Evolutionary conservation across 2,797 vertebrate species (phyloP), one percentile per base, ranked within the genome.

Genomic region (Austrolebias charrua): DNA sequence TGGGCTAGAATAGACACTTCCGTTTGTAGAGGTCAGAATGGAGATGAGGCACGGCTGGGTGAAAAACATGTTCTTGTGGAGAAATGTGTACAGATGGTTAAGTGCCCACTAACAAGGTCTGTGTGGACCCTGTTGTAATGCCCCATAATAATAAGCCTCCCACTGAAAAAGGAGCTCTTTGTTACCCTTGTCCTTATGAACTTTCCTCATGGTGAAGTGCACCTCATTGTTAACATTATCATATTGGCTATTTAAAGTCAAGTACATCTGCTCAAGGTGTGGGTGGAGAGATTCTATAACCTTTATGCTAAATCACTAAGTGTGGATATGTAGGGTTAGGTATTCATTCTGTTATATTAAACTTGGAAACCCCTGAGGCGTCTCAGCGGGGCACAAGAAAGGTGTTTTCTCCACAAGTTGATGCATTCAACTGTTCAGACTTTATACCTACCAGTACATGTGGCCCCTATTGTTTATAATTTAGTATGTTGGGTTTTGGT

Each of bases 81-180:
- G 83, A 79, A 78, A 79, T 90, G 86, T 87, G 88, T 91, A 90
- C 92, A 93, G 92, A 94, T 93, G 92, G 91, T 89, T 89, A 91
- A 93, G 90, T 91, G 84, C 76, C 86, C 63, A 67, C 89, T 92
- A 92, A 91, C 88, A 88, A 83, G 79, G 80, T 84, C 83, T 87
- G 70, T 88, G 80, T 82, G 79, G 77, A 86, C 89, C 76, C 78
- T 72, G 78, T 80, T 85, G 82, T 87, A 85, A 75, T 79, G 80
- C 69, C 68, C 78, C 63, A 67, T 65, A 84, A 24, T 24, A 24
- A 88, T 88, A 87, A 84, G 74, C 77, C 70, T 51, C 43, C 54
- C 52, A 51, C 49, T 79, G 66, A 82, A 85, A 88, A 52, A 52
- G 73, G 48, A 75, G 88, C 75, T 80, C 19, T 55, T 69, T 69